A percentile compares a stretch with the other conserved stretches of the same genome.
phyloP scores from a whole-genome alignment of 2,113 vertebrate genomes.

The Vulpes ferrilata region DNA sequence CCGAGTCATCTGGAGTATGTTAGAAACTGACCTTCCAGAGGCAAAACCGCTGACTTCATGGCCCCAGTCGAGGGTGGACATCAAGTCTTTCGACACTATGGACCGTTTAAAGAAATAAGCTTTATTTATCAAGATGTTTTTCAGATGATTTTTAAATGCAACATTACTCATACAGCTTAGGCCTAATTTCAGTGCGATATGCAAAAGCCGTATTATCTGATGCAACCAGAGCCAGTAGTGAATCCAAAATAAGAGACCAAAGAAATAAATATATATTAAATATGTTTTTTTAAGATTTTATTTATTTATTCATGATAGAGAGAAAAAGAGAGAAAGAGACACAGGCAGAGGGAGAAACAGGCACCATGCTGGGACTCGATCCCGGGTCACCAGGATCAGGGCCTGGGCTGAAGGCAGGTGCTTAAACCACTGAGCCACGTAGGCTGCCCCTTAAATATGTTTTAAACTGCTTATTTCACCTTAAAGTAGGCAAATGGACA shows the following conservation, averaged over 20 bases:
- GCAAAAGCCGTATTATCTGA: background rate
- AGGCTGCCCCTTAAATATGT: no score
- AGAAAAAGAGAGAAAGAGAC: no score
- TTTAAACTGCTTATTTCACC: no score
- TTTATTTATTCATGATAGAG: no score
- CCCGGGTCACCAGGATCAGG: no score
- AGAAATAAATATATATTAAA: background rate
- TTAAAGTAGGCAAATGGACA: background rate
- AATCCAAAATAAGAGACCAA: slow-evolving; percentile 14
- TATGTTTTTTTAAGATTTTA: background rate
- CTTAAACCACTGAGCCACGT: no score
- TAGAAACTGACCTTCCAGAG: background rate
- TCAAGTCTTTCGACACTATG: background rate
- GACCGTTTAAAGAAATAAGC: slow-evolving; percentile 6
- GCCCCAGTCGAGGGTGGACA: background rate
- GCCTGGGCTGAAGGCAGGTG: no score
- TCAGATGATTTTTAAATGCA: background rate
- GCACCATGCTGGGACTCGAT: no score
- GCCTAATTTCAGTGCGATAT: background rate
- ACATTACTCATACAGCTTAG: background rate
- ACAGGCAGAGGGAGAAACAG: no score
- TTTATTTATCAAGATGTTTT: background rate
- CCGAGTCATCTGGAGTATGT: background rate
- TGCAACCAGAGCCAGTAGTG: background rate
- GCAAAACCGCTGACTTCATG: background rate